Base-by-base conservation (phyloP, 1,140 invertebrate genomes). In the Drosophila aff. region DNA sequence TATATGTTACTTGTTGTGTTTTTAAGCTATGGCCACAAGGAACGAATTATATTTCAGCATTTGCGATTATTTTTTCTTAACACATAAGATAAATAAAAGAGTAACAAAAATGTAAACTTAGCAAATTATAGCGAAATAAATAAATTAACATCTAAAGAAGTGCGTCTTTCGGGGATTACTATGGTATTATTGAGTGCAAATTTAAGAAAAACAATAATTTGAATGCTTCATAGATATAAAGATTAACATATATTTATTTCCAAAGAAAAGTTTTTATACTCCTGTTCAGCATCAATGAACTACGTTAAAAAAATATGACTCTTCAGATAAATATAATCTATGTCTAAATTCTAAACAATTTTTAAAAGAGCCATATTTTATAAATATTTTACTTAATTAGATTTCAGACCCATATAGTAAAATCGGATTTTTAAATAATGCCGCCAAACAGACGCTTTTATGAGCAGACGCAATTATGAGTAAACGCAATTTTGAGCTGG, bases 91-190 rank as follows among this genome's bases (percentile, higher is more conserved):
- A 44, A 57, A 69, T 18, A 36, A 53, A 23, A 21, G 63, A 11
- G 16, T 44, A 80, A 66, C 10, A 33, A 41, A 67, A 71, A 63
- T 43, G 15, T 50, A 80, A 77, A 60, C 74, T 69, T 81, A 81
- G 85, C 44, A 41, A 84, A 90, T 65, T 90, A 74, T 81, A 89
- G 81, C 33, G 55, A 79, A 81, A 60, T 53, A 77, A 76, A 85
- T 43, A 57, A 72, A 55, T 31, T 59, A 73, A 72, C 46, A 58
- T 28, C 46, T 21, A 52, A 38, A 36, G 13, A 26, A 9, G 7
- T 26, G 9, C 33, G 2, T 1, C 10, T 33, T 33, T 33, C 2
- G 10, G 33, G 33, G 10, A 0, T 11, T 33, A 11, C 33, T 3
- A 33, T 10, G 9, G 31, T 33, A 33, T 33, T 33, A 33, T 31